Base-by-base conservation (phyloP, 2,888 invertebrate genomes). In the Hybos culiciformis region DNA sequence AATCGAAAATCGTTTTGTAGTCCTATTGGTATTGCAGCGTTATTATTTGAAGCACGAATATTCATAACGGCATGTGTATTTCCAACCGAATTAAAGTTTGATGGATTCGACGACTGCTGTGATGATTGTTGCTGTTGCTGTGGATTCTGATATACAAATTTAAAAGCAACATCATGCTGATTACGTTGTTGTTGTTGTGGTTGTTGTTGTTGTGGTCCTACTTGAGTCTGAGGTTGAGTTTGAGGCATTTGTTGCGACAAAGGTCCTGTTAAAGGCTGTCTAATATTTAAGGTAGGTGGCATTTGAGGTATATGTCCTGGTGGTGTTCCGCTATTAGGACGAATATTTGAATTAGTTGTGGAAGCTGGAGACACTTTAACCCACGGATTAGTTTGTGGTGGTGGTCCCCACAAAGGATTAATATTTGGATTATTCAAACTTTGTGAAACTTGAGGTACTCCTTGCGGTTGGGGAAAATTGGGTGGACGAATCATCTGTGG, bases 361-460 rank as follows among this genome's bases (percentile, higher is more conserved):
- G 50, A 48, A 53, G 60, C 44, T 57, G 65, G 48, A 5, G 63
- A 63, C 44, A 65, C 42, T 12, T n/a, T n/a, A n/a, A 56, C 66
- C 64, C 64, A 65, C 0, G 66, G 64, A 53, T 65, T 65, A 19
- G 60, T 58, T 42, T 64, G 64, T 1, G 66, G 64, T 12, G 67
- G 63, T 19, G 66, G 65, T 4, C 66, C 64, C 59, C 65, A 67
- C 5, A 66, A 55, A 39, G 36, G 59, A 64, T n/a, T n/a, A 24
- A 64, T 61, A 47, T 66, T 66, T 1, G 63, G 65, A 53, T 66
- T 66, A 41, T 61, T n/a, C n/a, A n/a, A n/a, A n/a, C n/a, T 62
- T 11, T 50, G 53, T 15, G 50, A 50, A 2, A 55, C 53, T 17
- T 56, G 57, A 33, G n/a, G n/a, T n/a, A n/a, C n/a, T n/a, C n/a